These are phyloP conservation scores for Myathropa florea DNA, from an alignment of 2,888 invertebrate species.

Conservation along the genomic window DNA sequence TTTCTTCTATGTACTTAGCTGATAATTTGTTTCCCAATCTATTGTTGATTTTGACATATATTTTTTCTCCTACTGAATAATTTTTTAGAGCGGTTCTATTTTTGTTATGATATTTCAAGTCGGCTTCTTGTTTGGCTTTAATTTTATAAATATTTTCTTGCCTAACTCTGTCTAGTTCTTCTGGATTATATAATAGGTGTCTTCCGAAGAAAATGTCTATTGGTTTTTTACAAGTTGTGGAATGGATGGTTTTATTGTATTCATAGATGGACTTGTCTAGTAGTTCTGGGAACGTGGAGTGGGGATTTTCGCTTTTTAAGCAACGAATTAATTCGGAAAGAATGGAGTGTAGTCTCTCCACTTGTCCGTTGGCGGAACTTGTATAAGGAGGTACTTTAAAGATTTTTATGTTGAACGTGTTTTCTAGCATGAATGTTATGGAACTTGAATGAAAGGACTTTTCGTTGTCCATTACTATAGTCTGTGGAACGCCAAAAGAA, in stretches of 20 bases:
- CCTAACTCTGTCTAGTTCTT: conserved; percentile 2
- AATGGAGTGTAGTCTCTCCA: conserved; percentile 56
- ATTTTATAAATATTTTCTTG: conserved; percentile 17
- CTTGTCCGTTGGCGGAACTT: conserved; percentile 40
- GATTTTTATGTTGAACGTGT: conserved; percentile 7
- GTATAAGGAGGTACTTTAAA: conserved; percentile 23
- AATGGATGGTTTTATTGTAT: conserved; percentile 30
- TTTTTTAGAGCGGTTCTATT: conserved; percentile 39
- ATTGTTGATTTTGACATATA: conserved; percentile 1
- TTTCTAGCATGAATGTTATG: conserved; percentile 20
- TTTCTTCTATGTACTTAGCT: conserved; percentile 12
- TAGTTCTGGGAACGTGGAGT: not conserved
- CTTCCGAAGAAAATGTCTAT: conserved; percentile 29
- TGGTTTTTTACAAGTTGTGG: conserved; percentile 16
- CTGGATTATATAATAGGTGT: no score
- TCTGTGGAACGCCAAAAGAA: conserved; percentile 23
- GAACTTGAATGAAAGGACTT: conserved; percentile 10
- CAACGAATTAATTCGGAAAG: conserved; percentile 42
- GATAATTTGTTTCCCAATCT: not conserved
- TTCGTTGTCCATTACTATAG: not conserved
- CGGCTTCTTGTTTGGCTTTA: conserved; percentile 42
- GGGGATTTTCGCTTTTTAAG: conserved; percentile 6
- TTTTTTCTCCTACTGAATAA: conserved; percentile 23
- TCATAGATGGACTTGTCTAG: not conserved
- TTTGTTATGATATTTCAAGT: conserved; percentile 45